phyloP scores from a whole-genome alignment of 2,888 invertebrate genomes.

The Cataglyphis rosenhaueri region DNA sequence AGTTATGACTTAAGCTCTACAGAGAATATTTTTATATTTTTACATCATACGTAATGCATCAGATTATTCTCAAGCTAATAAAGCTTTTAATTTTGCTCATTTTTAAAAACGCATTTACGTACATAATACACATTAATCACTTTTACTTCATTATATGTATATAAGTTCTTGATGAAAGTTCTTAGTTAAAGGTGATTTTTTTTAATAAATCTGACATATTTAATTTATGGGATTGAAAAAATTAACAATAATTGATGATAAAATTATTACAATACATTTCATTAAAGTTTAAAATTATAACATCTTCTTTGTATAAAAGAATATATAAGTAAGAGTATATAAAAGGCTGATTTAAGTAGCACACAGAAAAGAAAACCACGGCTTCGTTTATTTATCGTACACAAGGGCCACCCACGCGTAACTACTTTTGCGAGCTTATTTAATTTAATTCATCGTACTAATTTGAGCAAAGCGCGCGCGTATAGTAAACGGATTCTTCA shows the following conservation, averaged over 20 bases:
- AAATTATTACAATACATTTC: neutral
- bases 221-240: neutral
- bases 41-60: neutral
- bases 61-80: neutral
- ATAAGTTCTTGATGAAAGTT: neutral
- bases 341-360: neutral
- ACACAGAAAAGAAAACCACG: neutral
- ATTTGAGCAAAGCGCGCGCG: slow-evolving; percentile 15
- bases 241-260: neutral
- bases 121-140: neutral
- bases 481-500: slow-evolving; percentile 40
- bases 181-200: slow-evolving; percentile 2
- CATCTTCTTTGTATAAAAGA: neutral
- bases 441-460: slow-evolving; percentile 31
- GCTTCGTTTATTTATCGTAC: slow-evolving; percentile 5
- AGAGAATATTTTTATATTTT: neutral
- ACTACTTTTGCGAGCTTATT: slow-evolving; percentile 34
- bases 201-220: neutral
- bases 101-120: neutral
- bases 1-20: neutral
- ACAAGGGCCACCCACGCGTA: neutral
- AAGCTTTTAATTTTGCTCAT: neutral
- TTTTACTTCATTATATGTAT: neutral
- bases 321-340: neutral
- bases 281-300: slow-evolving; percentile 12